Evolutionary conservation across 2,888 invertebrate species (phyloP).

Genomic region (Pseudoips prasinana): DNA sequence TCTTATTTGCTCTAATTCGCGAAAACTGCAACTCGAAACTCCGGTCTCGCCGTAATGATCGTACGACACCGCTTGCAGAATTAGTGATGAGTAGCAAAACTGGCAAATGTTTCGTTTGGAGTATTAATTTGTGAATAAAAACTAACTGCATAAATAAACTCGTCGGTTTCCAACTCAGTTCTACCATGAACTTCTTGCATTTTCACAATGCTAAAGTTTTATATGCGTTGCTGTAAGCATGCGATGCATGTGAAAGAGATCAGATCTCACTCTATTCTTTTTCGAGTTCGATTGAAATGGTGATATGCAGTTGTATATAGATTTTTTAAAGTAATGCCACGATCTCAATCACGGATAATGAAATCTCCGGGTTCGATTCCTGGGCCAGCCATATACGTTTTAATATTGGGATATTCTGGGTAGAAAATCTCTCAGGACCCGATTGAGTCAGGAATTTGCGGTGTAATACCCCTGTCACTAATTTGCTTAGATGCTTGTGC

Average conservation of each 20-base stretch:
- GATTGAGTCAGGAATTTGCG: too few species aligned
- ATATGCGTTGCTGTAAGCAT: slow-evolving; percentile 54
- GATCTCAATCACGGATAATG: too few species aligned
- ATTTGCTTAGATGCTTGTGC: too few species aligned
- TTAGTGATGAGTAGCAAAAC: slow-evolving; percentile 39
- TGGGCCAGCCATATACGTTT: too few species aligned
- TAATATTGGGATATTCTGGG: too few species aligned
- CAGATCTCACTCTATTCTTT: too few species aligned
- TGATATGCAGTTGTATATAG: too few species aligned
- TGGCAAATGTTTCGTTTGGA: slow-evolving; percentile 30
- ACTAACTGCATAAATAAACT: slow-evolving; percentile 41
- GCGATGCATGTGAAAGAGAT: slow-evolving; percentile 57
- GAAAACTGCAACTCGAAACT: slow-evolving; percentile 60
- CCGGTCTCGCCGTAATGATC: slow-evolving; percentile 46
- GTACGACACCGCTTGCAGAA: slow-evolving; percentile 43
- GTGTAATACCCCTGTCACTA: too few species aligned
- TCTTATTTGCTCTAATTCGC: slow-evolving; percentile 76
- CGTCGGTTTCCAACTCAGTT: slow-evolving; percentile 30
- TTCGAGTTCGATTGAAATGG: too few species aligned
- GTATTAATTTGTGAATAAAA: slow-evolving; percentile 39
- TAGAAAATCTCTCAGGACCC: too few species aligned
- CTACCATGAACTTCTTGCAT: slow-evolving; percentile 63
- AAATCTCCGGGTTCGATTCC: too few species aligned
- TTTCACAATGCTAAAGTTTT: slow-evolving; percentile 70
- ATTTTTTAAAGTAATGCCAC: too few species aligned